Percentiles rank a stretch among this genome's conserved stretches.
phyloP scores from a whole-genome alignment of 2,113 vertebrate species.

The Anoplopoma fimbria region DNA sequence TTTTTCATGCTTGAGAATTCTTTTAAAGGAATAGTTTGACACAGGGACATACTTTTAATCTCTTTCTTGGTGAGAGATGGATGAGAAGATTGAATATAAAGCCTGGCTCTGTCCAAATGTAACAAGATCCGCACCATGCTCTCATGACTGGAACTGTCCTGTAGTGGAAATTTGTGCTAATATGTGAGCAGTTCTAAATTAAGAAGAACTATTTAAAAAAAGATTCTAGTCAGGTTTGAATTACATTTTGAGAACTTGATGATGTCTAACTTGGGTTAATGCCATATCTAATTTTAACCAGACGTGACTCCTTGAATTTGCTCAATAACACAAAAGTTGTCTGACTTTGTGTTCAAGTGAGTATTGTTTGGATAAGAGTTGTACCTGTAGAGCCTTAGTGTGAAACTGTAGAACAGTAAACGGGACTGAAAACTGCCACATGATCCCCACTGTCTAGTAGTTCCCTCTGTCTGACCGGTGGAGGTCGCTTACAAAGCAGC shows the following conservation, averaged over 20 bases:
- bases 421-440: neutral
- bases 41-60: neutral
- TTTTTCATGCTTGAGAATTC: too few species aligned
- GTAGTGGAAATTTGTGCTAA: neutral
- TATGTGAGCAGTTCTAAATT: neutral
- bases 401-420: constrained; percentile 4
- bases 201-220: neutral
- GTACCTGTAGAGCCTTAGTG: neutral
- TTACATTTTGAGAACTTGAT: neutral
- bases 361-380: neutral
- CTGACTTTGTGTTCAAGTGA: neutral
- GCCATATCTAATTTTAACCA: neutral
- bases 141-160: neutral
- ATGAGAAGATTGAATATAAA: neutral
- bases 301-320: neutral
- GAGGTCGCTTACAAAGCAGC: constrained; percentile 16
- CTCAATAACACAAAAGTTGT: neutral
- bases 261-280: neutral
- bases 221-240: neutral
- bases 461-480: constrained; percentile 2
- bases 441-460: neutral
- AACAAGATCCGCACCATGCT: neutral
- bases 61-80: neutral
- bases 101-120: neutral
- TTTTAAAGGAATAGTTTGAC: neutral